Evolutionary conservation across 2,888 invertebrate species (phyloP).

Genomic region (Dysmachus trigonus): DNA sequence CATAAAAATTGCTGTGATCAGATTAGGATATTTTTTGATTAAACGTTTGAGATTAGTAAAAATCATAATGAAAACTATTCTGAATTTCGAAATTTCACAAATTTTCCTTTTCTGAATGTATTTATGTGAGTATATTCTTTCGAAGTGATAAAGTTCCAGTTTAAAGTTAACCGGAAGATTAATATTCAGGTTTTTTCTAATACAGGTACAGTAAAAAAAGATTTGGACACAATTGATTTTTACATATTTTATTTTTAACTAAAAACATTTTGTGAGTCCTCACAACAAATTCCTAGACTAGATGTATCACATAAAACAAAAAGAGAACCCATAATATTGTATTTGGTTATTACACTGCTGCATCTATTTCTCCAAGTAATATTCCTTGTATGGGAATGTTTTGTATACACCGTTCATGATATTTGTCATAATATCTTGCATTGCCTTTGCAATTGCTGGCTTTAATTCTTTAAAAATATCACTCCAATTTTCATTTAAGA

Average conservation of each 20-base stretch:
- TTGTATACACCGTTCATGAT: constrained; percentile 61
- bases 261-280: background rate
- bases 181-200: too few relatives aligned
- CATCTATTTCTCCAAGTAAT: constrained; percentile 53
- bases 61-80: too few relatives aligned
- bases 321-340: background rate
- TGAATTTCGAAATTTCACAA: too few relatives aligned
- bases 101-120: too few relatives aligned
- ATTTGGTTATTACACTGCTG: background rate
- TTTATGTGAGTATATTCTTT: too few relatives aligned
- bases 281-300: background rate
- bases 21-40: too few relatives aligned
- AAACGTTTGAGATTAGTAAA: too few relatives aligned
- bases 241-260: background rate
- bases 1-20: too few relatives aligned
- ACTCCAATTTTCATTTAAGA: constrained; percentile 65
- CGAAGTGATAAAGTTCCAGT: too few relatives aligned
- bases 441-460: constrained; percentile 58
- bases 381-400: constrained; percentile 59
- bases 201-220: background rate
- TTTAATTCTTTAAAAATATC: constrained; percentile 63
- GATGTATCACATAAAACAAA: background rate
- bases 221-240: background rate
- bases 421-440: constrained; percentile 56
- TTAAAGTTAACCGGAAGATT: too few relatives aligned